These are phyloP conservation scores for Parus major DNA, from an alignment of 2,113 vertebrate genomes.

Conservation along the genomic window DNA sequence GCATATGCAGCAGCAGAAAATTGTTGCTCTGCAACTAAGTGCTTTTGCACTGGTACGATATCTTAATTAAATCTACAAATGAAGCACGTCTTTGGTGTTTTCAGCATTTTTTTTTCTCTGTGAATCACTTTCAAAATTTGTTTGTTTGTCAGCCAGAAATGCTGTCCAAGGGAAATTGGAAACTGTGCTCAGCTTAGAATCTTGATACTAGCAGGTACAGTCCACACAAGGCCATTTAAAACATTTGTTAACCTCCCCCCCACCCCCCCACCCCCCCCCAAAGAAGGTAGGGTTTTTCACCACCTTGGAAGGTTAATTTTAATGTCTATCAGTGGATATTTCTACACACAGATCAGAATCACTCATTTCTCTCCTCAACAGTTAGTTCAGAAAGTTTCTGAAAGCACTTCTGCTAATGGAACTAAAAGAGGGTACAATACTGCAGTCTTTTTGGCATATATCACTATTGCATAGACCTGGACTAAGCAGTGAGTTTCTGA, in stretches of 20 bases:
- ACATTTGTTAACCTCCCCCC: neutral
- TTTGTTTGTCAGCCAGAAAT: constrained; percentile 11
- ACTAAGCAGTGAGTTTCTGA: neutral
- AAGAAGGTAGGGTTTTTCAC: neutral
- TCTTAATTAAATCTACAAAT: constrained; percentile 54
- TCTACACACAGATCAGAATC: neutral
- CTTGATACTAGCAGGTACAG: neutral
- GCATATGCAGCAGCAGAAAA: constrained; percentile 51
- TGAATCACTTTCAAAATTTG: constrained; percentile 25
- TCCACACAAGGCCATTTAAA: neutral
- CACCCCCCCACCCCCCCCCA: too few relatives aligned
- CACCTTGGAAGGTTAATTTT: neutral
- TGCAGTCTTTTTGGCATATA: neutral
- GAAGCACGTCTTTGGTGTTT: neutral
- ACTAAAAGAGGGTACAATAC: neutral
- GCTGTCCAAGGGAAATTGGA: neutral
- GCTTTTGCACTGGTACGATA: constrained; percentile 57
- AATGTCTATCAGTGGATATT: neutral
- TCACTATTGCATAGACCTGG: neutral
- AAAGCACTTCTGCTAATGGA: neutral
- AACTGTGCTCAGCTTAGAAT: neutral
- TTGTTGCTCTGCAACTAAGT: constrained; percentile 46
- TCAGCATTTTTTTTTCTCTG: neutral
- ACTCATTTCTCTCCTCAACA: neutral
- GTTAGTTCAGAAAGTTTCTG: neutral